These are phyloP conservation scores for Elephas maximus DNA, from an alignment of 2,113 vertebrate genomes.

Conservation along the genomic window DNA sequence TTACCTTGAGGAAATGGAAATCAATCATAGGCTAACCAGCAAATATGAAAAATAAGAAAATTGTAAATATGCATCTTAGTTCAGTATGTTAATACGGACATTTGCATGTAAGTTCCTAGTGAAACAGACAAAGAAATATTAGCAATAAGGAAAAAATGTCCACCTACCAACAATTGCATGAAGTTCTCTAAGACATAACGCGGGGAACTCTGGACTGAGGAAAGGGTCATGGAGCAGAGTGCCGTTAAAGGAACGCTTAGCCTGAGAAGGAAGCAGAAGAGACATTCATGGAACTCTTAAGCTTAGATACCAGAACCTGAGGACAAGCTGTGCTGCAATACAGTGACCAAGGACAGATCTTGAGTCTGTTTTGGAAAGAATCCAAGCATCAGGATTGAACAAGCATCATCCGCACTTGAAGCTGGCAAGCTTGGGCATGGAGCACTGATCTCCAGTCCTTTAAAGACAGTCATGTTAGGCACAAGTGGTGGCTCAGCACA, in stretches of 20 bases:
- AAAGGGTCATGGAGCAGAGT: neutral
- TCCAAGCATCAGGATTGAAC: no score
- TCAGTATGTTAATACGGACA: neutral
- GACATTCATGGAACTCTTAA: no score
- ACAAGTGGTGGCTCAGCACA: neutral
- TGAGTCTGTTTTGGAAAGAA: neutral
- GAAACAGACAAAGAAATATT: neutral
- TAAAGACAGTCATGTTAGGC: neutral
- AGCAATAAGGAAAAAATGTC: neutral
- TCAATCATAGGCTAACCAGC: neutral
- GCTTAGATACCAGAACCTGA: fast-evolving
- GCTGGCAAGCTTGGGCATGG: no score
- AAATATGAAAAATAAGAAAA: neutral
- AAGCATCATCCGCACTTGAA: neutral
- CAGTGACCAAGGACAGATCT: neutral
- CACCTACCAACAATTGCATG: neutral
- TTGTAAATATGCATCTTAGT: neutral
- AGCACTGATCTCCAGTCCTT: neutral
- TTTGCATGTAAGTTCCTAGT: neutral
- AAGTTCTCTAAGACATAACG: neutral
- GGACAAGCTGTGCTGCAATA: neutral
- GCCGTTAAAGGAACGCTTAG: neutral
- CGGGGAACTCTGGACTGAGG: neutral
- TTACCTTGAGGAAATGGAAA: neutral
- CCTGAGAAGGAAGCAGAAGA: neutral